Evolutionary conservation across 1,140 invertebrate species (phyloP).

Genomic region (Elysia chlorotica): DNA sequence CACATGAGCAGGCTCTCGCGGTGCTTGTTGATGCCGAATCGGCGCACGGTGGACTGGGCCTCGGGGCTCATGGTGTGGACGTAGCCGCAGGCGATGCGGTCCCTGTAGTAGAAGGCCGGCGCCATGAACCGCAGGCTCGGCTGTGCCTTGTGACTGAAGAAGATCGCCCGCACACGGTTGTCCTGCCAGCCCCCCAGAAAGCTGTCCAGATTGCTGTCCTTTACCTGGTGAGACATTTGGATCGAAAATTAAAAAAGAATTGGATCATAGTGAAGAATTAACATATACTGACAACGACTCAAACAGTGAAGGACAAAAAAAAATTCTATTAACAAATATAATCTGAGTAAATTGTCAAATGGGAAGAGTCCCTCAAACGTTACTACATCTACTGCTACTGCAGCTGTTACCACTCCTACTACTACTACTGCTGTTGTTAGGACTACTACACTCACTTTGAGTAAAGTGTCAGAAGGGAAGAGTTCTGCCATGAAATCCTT

Average conservation of each 20-base stretch:
- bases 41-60: slow-evolving; percentile 60
- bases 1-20: slow-evolving; percentile 88
- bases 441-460: slow-evolving; percentile 22
- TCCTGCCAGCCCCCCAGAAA: slow-evolving; percentile 89
- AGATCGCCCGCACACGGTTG: slow-evolving; percentile 86
- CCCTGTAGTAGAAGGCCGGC: slow-evolving; percentile 83
- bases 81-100: slow-evolving; percentile 87
- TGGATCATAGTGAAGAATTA: too few species aligned
- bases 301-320: too few species aligned
- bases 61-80: slow-evolving; percentile 53
- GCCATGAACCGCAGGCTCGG: slow-evolving; percentile 84
- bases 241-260: background rate
- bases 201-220: slow-evolving; percentile 74
- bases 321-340: too few species aligned
- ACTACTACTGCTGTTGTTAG: background rate
- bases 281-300: too few species aligned
- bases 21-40: slow-evolving; percentile 65
- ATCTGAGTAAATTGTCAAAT: too few species aligned
- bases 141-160: slow-evolving; percentile 80
- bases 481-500: slow-evolving; percentile 52
- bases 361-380: too few species aligned
- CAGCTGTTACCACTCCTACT: background rate
- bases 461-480: slow-evolving; percentile 45
- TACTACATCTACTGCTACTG: too few species aligned
- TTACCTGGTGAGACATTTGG: slow-evolving; percentile 64